Percentiles rank a stretch among this genome's conserved stretches.
Conservation (phyloP, 2,113 vertebrate genomes). For the Anoura caudifer region DNA sequence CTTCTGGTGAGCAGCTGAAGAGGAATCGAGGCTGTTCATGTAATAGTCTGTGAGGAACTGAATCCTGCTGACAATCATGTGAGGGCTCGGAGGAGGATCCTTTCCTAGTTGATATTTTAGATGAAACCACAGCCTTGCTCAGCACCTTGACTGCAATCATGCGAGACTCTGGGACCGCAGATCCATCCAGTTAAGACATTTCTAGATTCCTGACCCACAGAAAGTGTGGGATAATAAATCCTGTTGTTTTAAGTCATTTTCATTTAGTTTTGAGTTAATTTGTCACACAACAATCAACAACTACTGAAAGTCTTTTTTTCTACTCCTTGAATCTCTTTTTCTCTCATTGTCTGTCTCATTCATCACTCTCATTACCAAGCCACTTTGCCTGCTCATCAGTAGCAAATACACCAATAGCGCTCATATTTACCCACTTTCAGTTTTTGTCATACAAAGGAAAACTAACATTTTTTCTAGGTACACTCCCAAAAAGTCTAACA, state of each 20-base stretch:
- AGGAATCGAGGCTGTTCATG: neutral
- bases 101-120: neutral
- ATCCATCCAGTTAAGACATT: neutral
- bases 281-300: neutral
- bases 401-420: neutral
- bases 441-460: neutral
- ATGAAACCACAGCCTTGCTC: neutral
- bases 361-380: neutral
- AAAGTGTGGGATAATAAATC: neutral
- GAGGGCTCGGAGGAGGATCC: neutral
- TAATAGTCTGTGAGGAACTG: neutral
- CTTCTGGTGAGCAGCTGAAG: neutral
- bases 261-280: neutral
- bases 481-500: neutral
- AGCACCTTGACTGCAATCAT: neutral
- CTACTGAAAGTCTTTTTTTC: neutral
- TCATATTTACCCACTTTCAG: neutral
- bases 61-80: neutral
- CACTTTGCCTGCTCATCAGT: neutral
- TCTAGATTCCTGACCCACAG: neutral
- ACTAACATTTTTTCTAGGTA: neutral
- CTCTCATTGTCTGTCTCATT: neutral
- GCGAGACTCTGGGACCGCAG: neutral
- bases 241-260: neutral
- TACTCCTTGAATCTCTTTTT: neutral